Conservation (phyloP, 2,888 invertebrate genomes). For the Norana najaformis region DNA sequence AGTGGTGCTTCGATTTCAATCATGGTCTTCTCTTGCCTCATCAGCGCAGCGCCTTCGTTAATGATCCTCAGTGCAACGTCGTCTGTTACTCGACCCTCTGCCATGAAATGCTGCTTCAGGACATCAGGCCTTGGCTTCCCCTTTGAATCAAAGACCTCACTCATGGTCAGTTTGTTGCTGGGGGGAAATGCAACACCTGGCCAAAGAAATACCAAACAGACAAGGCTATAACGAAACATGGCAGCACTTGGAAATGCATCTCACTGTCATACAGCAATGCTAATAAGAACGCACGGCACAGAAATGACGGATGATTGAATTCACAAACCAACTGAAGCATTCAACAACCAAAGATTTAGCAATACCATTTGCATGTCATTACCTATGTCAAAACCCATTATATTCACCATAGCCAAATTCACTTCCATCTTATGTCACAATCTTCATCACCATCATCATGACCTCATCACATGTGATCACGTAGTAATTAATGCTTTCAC, state of each 20-base stretch:
- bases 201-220: neutral
- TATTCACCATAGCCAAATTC: neutral
- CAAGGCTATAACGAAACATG: neutral
- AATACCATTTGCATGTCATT: neutral
- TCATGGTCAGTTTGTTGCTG: constrained; percentile 90
- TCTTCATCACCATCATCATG: neutral
- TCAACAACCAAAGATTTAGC: neutral
- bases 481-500: neutral
- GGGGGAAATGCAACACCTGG: constrained; percentile 96
- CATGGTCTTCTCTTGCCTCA: constrained; percentile 97
- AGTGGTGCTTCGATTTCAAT: constrained; percentile 99
- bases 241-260: neutral
- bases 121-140: constrained; percentile 94
- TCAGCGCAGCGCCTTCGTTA: constrained; percentile 85
- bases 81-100: constrained; percentile 98
- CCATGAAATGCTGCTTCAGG: constrained; percentile 96
- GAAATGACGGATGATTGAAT: neutral
- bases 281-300: neutral
- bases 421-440: neutral
- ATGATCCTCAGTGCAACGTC: constrained; percentile 95
- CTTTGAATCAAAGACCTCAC: constrained; percentile 95
- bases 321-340: neutral
- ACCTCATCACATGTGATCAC: neutral
- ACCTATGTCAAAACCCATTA: neutral
- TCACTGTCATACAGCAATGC: neutral